Evolutionary conservation across 2,113 vertebrate species (phyloP), one percentile per base, ranked within the genome.

Genomic region (Sapajus apella): DNA sequence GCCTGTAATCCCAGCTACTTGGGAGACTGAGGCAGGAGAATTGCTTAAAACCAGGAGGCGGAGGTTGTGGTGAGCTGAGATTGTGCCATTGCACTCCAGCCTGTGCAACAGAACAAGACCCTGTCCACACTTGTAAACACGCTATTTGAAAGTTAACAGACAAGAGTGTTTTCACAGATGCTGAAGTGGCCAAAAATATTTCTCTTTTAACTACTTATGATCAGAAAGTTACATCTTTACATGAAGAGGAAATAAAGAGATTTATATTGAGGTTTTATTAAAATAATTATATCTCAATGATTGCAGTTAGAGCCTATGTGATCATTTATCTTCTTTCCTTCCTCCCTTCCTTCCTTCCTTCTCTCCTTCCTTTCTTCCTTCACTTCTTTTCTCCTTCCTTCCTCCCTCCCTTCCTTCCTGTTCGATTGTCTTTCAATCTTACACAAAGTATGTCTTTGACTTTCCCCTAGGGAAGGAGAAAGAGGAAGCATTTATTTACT

Each of bases 151-250:
- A 96, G 94, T 94, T 93, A 92, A 76, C 58, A 72, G 52, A 35
- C 55, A 92, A 92, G 3, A 8, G 50, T 96, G 91, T 97, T 97
- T 94, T 96, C 81, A 94, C 37, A 95, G 73, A 94, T 94, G 35
- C 90, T 27, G 14, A 73, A 52, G 79, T n/a, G 9, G 18, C 89
- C 94, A 66, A 92, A 97, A 89, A 93, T 91, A 88, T 66, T 92
- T 90, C 45, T 95, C 43, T 95, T 96, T 27, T 64, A 96, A 88
- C 37, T 50, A 76, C 37, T 58, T 50, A 50, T 56, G 23, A 85
- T 93, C 66, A 93, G 73, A 97, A 96, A 96, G 14, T 40, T 96
- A 66, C 55, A 84, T 81, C 81, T 91, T 27, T 89, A 20, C 73
- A 56, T 81, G 45, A 85, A 91, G 17, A 91, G 17, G 37, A 90